phyloP scores from a whole-genome alignment of 2,888 invertebrate genomes.

The Idaea biselata region DNA sequence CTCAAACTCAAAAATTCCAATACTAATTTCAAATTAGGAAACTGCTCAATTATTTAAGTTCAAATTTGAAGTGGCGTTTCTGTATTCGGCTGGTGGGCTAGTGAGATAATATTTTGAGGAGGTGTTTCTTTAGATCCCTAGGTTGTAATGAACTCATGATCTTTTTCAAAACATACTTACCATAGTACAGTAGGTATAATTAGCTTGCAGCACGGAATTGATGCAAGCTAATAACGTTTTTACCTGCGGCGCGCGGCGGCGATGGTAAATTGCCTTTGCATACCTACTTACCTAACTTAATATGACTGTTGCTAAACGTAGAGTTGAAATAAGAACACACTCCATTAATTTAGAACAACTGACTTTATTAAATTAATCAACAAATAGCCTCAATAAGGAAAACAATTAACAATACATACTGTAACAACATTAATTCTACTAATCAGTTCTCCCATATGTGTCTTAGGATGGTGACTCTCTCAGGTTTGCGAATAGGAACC shows the following conservation, averaged over 20 bases:
- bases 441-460: constrained; percentile 54
- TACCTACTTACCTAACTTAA: neutral
- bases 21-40: no score
- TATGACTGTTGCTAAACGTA: neutral
- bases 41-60: no score
- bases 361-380: constrained; percentile 28
- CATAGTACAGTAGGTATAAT: neutral
- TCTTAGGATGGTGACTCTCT: constrained; percentile 45
- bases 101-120: neutral
- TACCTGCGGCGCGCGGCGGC: neutral
- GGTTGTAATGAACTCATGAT: neutral
- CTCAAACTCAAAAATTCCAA: no score
- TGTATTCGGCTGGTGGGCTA: no score
- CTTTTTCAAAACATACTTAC: neutral
- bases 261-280: neutral
- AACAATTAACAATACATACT: constrained; percentile 30
- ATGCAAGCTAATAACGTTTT: neutral
- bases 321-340: neutral
- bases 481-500: constrained; percentile 35
- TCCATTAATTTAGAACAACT: constrained; percentile 13
- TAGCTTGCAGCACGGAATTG: neutral
- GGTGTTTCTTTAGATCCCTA: neutral
- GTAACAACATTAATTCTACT: constrained; percentile 25
- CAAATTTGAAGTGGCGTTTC: no score
- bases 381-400: constrained; percentile 23